These are phyloP conservation scores for Callimico goeldii DNA, from an alignment of 2,797 vertebrate genomes.

Conservation along the genomic window DNA sequence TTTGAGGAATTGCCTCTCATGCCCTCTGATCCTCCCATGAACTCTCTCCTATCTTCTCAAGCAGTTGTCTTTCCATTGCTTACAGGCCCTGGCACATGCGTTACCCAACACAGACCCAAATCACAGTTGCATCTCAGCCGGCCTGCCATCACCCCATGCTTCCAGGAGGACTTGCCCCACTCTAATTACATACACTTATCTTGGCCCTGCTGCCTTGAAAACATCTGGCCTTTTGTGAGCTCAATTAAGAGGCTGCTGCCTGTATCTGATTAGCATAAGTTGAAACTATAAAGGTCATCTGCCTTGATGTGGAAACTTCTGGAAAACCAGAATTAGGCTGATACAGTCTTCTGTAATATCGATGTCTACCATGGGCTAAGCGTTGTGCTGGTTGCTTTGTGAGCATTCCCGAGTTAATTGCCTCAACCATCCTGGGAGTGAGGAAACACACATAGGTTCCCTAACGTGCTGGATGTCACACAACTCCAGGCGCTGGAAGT, in stretches of 20 bases:
- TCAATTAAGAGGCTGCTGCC: not conserved
- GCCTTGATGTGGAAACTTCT: not conserved
- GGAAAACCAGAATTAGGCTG: not conserved
- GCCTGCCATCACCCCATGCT: not conserved
- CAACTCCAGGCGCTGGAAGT: too few relatives aligned
- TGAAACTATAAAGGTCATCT: conserved; percentile 2
- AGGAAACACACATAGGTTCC: not conserved
- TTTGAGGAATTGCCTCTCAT: not conserved
- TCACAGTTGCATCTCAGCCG: not conserved
- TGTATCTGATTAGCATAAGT: not conserved
- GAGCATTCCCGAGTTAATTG: not conserved
- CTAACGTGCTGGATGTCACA: not conserved
- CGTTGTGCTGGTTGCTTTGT: rapidly evolving
- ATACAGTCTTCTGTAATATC: not conserved
- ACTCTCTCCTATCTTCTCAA: not conserved
- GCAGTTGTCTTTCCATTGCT: not conserved
- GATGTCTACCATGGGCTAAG: not conserved
- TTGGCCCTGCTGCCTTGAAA: not conserved
- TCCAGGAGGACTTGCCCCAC: not conserved
- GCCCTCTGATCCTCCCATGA: not conserved
- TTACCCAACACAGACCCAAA: too few relatives aligned
- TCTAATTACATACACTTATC: not conserved
- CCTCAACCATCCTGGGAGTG: not conserved
- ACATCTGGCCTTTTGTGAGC: not conserved
- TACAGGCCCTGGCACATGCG: rapidly evolving